Conservation (phyloP, 2,113 vertebrate genomes). For the Menura novaehollandiae region DNA sequence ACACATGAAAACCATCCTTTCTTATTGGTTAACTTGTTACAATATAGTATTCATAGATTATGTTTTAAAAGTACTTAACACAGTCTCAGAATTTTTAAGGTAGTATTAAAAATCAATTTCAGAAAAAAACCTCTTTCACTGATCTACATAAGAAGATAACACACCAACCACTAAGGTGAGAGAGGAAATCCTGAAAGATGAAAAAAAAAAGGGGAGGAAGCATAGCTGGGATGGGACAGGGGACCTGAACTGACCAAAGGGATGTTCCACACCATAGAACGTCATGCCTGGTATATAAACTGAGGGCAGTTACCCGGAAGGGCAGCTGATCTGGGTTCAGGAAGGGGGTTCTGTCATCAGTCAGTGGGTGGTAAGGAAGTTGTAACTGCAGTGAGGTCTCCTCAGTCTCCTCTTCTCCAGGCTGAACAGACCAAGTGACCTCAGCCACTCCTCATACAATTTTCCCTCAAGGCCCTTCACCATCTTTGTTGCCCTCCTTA, state of each 20-base stretch:
- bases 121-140: neutral
- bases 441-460: rapidly evolving
- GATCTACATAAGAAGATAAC: neutral
- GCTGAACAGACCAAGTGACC: neutral
- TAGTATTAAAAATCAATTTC: neutral
- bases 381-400: neutral
- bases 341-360: neutral
- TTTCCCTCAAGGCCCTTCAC: neutral
- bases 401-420: neutral
- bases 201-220: neutral
- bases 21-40: neutral
- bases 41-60: neutral
- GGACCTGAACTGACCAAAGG: neutral
- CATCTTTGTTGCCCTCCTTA: neutral
- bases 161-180: neutral
- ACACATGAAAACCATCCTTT: neutral
- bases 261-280: neutral
- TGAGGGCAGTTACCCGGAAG: neutral
- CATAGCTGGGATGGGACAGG: neutral
- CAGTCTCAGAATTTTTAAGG: neutral
- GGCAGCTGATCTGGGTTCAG: neutral
- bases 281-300: neutral
- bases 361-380: neutral
- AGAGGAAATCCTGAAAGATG: neutral
- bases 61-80: neutral